Evolutionary conservation across 1,140 invertebrate species (phyloP).

Genomic region (Myzus persicae): DNA sequence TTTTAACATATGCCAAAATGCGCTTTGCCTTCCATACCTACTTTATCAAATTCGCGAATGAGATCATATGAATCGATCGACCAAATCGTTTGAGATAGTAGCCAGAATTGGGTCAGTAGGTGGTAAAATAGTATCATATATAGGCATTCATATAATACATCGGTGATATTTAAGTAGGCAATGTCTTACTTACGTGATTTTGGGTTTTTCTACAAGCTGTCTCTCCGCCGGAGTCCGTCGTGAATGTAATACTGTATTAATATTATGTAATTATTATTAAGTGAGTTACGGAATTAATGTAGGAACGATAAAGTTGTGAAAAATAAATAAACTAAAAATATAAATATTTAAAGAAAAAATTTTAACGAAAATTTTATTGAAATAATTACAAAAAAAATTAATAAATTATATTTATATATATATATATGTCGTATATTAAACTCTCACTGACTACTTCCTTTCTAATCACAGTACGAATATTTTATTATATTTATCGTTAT

Average conservation of each 20-base stretch:
- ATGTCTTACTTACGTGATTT: slow-evolving; percentile 26
- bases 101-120: neutral
- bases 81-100: neutral
- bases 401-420: neutral
- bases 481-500: neutral
- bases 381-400: neutral
- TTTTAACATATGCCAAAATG: neutral
- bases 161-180: neutral
- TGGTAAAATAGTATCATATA: neutral
- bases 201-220: neutral
- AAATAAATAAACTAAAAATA: neutral
- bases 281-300: neutral
- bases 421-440: neutral
- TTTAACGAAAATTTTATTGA: neutral
- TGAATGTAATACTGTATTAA: neutral
- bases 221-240: neutral
- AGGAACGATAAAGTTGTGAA: neutral
- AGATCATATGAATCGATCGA: neutral
- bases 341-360: neutral
- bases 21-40: neutral
- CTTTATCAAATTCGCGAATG: neutral
- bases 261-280: neutral
- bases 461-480: slow-evolving; percentile 7
- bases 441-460: neutral
- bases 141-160: neutral